A percentile compares a stretch with the other conserved stretches of the same genome.
Evolutionary conservation across 2,113 vertebrate species (phyloP).

Genomic region (Phasianus colchicus): DNA sequence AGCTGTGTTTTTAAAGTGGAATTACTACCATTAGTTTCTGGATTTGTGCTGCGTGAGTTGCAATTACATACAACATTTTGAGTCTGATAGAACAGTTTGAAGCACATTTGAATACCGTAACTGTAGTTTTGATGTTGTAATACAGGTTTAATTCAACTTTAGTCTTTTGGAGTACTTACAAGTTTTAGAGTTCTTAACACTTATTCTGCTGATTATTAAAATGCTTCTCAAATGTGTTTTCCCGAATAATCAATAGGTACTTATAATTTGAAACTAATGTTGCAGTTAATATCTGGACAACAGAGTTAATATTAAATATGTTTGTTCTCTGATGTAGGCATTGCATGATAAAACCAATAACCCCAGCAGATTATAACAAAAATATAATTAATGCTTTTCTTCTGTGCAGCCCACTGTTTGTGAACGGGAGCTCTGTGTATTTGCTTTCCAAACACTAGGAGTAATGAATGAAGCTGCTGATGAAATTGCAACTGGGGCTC

Average conservation of each 20-base stretch:
- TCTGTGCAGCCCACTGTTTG: constrained; percentile 87
- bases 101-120: neutral
- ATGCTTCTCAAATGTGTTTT: neutral
- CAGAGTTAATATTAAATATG: neutral
- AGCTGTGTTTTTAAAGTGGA: neutral
- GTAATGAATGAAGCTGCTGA: constrained; percentile 94
- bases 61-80: neutral
- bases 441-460: constrained; percentile 92
- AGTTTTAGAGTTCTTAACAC: neutral
- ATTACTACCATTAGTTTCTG: neutral
- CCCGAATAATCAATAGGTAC: neutral
- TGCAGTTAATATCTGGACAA: neutral
- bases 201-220: neutral
- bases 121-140: neutral
- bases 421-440: constrained; percentile 91
- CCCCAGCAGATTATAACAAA: neutral
- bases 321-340: neutral
- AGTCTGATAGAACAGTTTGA: neutral
- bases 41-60: neutral
- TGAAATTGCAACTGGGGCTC: constrained; percentile 93
- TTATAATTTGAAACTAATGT: neutral
- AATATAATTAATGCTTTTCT: neutral
- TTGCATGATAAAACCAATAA: neutral
- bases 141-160: neutral
- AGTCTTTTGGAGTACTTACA: neutral